A percentile compares a stretch with the other conserved stretches of the same genome.
Conservation (phyloP, 2,888 invertebrate species). For the Drosophila pegasa region DNA sequence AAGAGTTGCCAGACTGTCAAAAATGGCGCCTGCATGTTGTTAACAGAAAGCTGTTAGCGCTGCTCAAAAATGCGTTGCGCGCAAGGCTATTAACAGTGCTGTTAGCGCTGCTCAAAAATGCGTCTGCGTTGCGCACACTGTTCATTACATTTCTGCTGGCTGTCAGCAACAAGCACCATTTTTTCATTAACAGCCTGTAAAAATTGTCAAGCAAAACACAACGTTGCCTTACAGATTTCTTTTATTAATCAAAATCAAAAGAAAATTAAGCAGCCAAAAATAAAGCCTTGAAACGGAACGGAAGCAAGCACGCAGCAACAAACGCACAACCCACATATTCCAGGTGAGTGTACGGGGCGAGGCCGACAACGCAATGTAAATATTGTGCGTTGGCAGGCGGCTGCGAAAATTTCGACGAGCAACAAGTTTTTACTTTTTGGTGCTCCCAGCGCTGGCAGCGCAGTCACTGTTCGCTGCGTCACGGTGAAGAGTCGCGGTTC, state of each 20-base stretch:
- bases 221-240: constrained; percentile 37
- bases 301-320: constrained; percentile 6
- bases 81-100: background rate
- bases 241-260: constrained; percentile 27
- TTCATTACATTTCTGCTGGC: constrained; percentile 13
- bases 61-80: background rate
- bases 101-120: constrained; percentile 19
- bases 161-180: constrained; percentile 16
- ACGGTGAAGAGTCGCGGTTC: constrained; percentile 35
- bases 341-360: constrained; percentile 60
- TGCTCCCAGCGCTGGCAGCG: constrained; percentile 49
- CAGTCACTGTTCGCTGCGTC: constrained; percentile 31
- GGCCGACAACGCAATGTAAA: constrained; percentile 42
- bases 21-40: too few species aligned
- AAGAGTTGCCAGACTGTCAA: constrained; percentile 14
- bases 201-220: constrained; percentile 35
- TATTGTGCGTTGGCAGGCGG: constrained; percentile 63
- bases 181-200: constrained; percentile 33
- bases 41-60: too few species aligned
- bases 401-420: constrained; percentile 46
- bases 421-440: constrained; percentile 64
- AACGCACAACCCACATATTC: constrained; percentile 23
- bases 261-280: constrained; percentile 21
- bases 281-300: constrained; percentile 1
- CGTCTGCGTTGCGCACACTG: constrained; percentile 16